A percentile compares a stretch with the other conserved stretches of the same genome.
These are phyloP conservation scores for Zalophus californianus DNA, from an alignment of 2,797 vertebrate genomes.

Conservation along the genomic window DNA sequence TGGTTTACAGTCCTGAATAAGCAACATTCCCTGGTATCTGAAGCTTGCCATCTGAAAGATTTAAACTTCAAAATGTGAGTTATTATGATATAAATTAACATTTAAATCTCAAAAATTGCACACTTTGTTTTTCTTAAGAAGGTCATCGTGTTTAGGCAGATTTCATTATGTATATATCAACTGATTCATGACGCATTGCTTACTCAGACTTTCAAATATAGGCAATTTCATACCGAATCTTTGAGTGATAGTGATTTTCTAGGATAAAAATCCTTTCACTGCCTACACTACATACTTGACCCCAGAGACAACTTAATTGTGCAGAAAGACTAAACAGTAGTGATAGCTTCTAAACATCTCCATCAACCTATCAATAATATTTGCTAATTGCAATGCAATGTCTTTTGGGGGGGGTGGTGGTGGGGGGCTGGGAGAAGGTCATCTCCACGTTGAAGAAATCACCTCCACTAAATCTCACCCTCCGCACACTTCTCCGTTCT, in stretches of 20 bases:
- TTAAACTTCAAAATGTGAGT: slow-evolving; percentile 18
- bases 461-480: neutral
- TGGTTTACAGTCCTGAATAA: neutral
- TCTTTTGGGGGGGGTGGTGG: neutral
- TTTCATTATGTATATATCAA: neutral
- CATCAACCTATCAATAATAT: neutral
- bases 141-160: neutral
- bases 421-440: neutral
- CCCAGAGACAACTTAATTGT: neutral
- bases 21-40: neutral
- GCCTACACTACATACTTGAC: neutral
- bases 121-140: slow-evolving; percentile 17
- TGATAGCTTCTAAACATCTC: slow-evolving; percentile 4
- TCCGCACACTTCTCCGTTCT: neutral
- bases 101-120: slow-evolving; percentile 25
- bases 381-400: neutral
- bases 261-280: slow-evolving; percentile 29
- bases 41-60: neutral
- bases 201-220: neutral
- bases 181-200: neutral
- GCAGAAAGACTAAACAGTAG: neutral
- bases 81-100: neutral
- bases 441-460: neutral
- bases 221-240: neutral
- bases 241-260: neutral